Conservation (phyloP, 2,113 vertebrate species). For the Phyllostomus discolor region DNA sequence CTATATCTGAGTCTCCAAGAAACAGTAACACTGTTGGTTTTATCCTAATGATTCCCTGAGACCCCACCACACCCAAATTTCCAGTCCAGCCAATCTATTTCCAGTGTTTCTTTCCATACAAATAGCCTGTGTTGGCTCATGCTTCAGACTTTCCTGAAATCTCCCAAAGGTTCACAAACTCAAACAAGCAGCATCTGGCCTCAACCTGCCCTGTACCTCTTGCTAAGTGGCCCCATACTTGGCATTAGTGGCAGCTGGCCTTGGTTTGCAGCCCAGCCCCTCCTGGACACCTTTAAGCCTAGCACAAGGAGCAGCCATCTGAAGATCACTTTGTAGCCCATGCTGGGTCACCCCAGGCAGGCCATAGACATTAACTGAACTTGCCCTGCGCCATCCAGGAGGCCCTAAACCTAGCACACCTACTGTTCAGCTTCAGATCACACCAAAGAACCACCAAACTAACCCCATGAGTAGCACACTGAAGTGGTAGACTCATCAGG, state of each 20-base stretch:
- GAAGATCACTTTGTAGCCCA: background rate
- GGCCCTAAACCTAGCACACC: background rate
- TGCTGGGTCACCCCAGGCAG: background rate
- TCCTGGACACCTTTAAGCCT: background rate
- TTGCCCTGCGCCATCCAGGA: background rate
- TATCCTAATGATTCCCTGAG: background rate
- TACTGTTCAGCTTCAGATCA: background rate
- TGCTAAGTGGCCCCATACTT: background rate
- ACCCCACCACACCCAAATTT: background rate
- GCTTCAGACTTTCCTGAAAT: background rate
- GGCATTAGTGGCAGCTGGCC: background rate
- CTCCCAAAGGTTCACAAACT: background rate
- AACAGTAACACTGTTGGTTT: background rate
- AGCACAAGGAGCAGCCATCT: background rate
- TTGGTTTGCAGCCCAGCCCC: background rate
- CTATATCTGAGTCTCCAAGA: background rate
- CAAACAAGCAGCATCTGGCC: background rate
- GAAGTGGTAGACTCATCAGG: background rate
- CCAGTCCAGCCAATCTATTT: background rate
- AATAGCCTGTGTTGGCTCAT: background rate
- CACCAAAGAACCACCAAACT: background rate
- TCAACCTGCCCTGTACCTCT: background rate
- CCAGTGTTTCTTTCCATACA: background rate
- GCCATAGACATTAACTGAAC: background rate
- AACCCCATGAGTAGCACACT: background rate